Conservation (phyloP, 2,797 vertebrate genomes). For the Aplochiton taeniatus region DNA sequence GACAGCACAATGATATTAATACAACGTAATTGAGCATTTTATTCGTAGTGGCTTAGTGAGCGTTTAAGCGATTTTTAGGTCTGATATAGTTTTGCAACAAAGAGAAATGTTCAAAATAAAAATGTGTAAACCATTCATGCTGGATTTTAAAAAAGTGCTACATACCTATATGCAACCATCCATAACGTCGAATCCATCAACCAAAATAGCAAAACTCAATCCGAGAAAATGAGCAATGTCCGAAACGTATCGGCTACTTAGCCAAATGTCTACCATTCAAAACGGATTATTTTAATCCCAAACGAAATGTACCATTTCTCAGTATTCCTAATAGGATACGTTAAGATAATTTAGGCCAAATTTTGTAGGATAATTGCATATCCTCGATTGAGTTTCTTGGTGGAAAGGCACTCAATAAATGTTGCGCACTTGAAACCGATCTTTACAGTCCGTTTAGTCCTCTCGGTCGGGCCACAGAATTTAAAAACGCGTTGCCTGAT, state of each 20-base stretch:
- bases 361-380: conserved; percentile 58
- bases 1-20: too few species aligned
- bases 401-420: conserved; percentile 35
- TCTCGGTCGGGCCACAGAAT: conserved; percentile 11
- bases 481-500: conserved; percentile 13
- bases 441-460: conserved; percentile 46
- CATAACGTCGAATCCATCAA: conserved; percentile 78
- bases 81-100: too few species aligned
- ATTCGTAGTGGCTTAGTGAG: too few species aligned
- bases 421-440: conserved; percentile 57
- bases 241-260: conserved; percentile 44
- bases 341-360: conserved; percentile 45
- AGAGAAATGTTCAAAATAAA: too few species aligned
- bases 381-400: conserved; percentile 58
- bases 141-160: conserved; percentile 18
- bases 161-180: conserved; percentile 77
- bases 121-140: too few species aligned
- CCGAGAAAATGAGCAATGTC: conserved; percentile 42
- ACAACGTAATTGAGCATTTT: too few species aligned
- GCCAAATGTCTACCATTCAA: conserved; percentile 49
- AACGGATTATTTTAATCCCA: conserved; percentile 62
- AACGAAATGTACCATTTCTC: conserved; percentile 45
- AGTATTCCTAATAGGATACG: conserved; percentile 61
- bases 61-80: too few species aligned
- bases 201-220: conserved; percentile 61